Evolutionary conservation across 2,113 vertebrate species (phyloP), one percentile per base, ranked within the genome.

Genomic region (Tricholaema leucomelas): DNA sequence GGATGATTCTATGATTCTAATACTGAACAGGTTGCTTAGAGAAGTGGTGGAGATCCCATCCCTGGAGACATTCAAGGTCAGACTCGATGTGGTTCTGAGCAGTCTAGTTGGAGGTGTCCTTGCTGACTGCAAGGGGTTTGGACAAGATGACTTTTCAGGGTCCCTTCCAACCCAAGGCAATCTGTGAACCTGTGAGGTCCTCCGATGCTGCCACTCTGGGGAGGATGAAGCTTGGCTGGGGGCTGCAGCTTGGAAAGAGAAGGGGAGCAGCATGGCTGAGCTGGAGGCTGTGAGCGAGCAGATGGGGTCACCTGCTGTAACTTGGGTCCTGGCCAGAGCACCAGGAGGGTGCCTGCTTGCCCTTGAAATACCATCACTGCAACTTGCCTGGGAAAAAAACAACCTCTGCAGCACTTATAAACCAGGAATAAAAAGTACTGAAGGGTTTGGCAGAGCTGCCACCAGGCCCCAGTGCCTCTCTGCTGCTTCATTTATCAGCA

Each of bases 201-300:
- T 54, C 5, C 16, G 54, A 23, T 3, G 4, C 19, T 42, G 56
- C 63, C 1, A 3, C 23, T 66, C 19, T 70, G 4, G 2, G 36
- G 15, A 17, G 36, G 15, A 17, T 4, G 10, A 63, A 72, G 31
- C n/a, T 40, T 63, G 10, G 16, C 50, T 1, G 0, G 27, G 9
- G 24, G 12, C 4, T 3, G 12, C 30, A 78, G 52, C 74, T 18
- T 0, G 0, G 18, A 25, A 55, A 4, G 35, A 36, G 64, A 28
- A 63, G 55, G 38, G 44, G 15, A 52, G 8, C 46, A 33, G 69
- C 38, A 3, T 0, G 10, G 55, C 48, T 23, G 66, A 42, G 73
- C 87, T 83, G 73, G 35, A 61, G 73, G 64, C 81, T 70, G 73
- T 36, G 77, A 6, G 50, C 0, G 1, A 83, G 73, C 73, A 80